These are phyloP conservation scores for Amblyopsis rosae DNA, from an alignment of 2,113 vertebrate species.

Conservation along the genomic window DNA sequence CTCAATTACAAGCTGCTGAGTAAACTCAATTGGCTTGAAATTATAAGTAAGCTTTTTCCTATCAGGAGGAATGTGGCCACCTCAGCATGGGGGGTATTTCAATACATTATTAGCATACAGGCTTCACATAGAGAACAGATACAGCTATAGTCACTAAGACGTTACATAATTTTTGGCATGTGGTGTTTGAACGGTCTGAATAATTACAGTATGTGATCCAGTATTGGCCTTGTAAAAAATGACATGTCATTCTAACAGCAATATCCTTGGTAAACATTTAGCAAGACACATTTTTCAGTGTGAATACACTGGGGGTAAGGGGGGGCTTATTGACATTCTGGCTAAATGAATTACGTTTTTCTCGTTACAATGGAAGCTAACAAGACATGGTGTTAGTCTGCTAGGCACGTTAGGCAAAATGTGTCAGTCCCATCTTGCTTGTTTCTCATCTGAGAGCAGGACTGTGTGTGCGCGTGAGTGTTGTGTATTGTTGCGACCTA, in stretches of 20 bases:
- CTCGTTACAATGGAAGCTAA: slow-evolving; percentile 36
- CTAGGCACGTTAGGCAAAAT: slow-evolving; percentile 48
- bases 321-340: slow-evolving; percentile 30
- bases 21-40: background rate
- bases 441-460: slow-evolving; percentile 25
- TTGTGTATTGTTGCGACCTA: background rate
- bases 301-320: background rate
- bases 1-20: slow-evolving; percentile 18
- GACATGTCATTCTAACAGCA: background rate
- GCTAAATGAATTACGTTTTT: slow-evolving; percentile 46
- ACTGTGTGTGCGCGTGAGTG: slow-evolving; percentile 21
- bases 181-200: no score
- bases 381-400: slow-evolving; percentile 45
- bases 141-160: slow-evolving; percentile 41
- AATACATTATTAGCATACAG: slow-evolving; percentile 30
- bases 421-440: slow-evolving; percentile 40
- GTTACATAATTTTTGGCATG: slow-evolving; percentile 13
- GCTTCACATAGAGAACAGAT: slow-evolving; percentile 49
- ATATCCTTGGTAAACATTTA: background rate
- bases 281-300: background rate
- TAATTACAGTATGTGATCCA: background rate
- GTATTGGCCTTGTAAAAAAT: background rate
- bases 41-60: slow-evolving; percentile 32
- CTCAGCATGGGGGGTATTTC: slow-evolving; percentile 38
- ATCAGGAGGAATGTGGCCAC: slow-evolving; percentile 1